Evolutionary conservation across 37 sponge, comb jelly and placozoan genomes (phyloP), one percentile per base, ranked within the genome.

Genomic region (Tethya wilhelma): DNA sequence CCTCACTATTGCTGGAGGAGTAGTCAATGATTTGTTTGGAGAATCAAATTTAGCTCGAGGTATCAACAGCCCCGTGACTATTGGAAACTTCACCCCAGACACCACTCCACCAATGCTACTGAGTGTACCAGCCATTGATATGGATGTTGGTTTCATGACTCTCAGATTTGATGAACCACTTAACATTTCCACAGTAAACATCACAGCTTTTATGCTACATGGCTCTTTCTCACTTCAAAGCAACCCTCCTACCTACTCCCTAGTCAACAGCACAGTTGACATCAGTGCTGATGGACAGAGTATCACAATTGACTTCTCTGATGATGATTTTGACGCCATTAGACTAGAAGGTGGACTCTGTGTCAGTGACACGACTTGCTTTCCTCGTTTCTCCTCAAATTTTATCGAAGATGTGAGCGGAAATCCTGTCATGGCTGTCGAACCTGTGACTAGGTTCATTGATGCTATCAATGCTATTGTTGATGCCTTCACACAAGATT

Each of bases 341-440:
- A 96, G 93, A 38, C 42, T 44, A 32, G 78, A 77, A 6, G 20
- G 23, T 7, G 44, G 36, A n/a, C 85, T 96, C 0, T 96, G 97
- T 71, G 63, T 49, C 29, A 37, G 62, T 57, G 17, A 22, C 3
- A 33, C 44, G 7, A 71, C 43, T 34, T 96, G 97, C 70, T 90
- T 64, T 60, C 56, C 77, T 4, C 85, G 89, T 59, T 90, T 88
- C 64, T 44, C 71, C 20, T 23, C 80, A 26, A 69, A 58, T 4
- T 90, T 93, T 62, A 80, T 92, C n/a, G 31, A 70, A 43, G 97
- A 96, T 64, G 69, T 93, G 66, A 85, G 90, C 75, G 95, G 89
- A 0, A 90, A 90, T 64, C 80, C 75, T 30, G 91, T 90, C 0
- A 39, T 11, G 28, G 56, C 72, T 31, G 67, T 82, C 72, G 73